phyloP scores from a whole-genome alignment of 2,113 vertebrate genomes.

The Pachycephala philippinensis region DNA sequence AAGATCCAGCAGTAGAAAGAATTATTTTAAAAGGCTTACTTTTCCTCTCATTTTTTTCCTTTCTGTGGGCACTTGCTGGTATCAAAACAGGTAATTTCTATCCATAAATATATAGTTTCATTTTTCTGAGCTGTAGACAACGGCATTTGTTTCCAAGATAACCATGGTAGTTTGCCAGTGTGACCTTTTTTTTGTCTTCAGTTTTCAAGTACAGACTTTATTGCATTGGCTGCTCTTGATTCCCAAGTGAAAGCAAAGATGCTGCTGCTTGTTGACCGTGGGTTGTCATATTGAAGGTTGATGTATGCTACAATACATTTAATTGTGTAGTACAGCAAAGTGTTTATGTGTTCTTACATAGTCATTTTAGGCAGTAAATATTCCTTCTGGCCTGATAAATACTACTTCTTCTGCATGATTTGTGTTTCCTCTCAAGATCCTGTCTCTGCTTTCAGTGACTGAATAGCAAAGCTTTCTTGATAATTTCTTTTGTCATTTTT shows the following conservation, averaged over 20 bases:
- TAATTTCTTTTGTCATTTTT: not conserved
- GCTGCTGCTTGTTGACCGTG: not conserved
- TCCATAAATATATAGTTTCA: no score
- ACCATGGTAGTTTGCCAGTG: not conserved
- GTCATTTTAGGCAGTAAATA: not conserved
- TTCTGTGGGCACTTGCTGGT: not conserved
- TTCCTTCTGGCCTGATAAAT: conserved; percentile 9
- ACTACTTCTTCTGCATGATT: not conserved
- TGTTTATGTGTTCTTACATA: not conserved
- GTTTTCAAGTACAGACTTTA: not conserved
- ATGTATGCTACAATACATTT: not conserved
- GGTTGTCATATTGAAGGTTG: not conserved
- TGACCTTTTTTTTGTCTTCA: not conserved
- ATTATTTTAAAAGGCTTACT: not conserved
- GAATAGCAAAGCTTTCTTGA: not conserved
- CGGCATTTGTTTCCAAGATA: not conserved
- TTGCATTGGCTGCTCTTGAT: not conserved
- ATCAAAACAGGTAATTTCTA: not conserved
- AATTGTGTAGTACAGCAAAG: not conserved
- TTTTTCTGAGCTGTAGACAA: not conserved
- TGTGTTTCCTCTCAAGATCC: not conserved
- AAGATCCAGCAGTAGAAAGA: not conserved
- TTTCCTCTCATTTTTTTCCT: not conserved
- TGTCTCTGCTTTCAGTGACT: not conserved
- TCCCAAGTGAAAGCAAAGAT: not conserved